These are phyloP conservation scores for Phytoseiulus persimilis DNA, from an alignment of 2,888 invertebrate species.

Conservation along the genomic window DNA sequence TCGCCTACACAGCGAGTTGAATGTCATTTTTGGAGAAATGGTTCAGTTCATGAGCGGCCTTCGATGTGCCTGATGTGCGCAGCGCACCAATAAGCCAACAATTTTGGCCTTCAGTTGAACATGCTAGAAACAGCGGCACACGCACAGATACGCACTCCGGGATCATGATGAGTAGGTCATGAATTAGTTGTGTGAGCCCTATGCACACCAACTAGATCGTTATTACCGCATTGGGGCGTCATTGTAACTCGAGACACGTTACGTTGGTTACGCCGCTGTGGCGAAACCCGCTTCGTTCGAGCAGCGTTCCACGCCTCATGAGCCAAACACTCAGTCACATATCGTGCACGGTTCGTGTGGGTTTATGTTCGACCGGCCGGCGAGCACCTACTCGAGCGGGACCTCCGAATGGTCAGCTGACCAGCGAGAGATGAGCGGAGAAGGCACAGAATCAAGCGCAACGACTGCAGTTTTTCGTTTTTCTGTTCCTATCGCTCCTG, in stretches of 20 bases:
- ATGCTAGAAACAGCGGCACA: no score
- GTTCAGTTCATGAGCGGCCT: no score
- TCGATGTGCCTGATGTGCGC: not conserved
- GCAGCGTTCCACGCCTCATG: not conserved
- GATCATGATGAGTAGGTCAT: not conserved
- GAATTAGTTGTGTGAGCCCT: not conserved
- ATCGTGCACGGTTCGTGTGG: not conserved
- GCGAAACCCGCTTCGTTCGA: not conserved
- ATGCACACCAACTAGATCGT: not conserved
- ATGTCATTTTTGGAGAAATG: no score
- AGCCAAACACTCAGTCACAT: not conserved
- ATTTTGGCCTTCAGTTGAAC: not conserved
- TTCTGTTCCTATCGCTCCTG: no score
- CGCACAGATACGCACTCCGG: not conserved
- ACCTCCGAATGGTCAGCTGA: not conserved
- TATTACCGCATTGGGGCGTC: not conserved
- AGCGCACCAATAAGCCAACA: not conserved
- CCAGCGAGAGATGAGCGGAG: not conserved
- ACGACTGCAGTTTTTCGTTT: not conserved
- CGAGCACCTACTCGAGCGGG: not conserved
- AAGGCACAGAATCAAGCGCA: not conserved
- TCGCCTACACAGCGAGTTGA: no score
- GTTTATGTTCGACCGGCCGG: not conserved
- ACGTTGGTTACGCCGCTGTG: not conserved
- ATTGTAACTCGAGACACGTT: constrained; percentile 5